A percentile compares a stretch with the other conserved stretches of the same genome.
These are phyloP conservation scores for Synanthedon vespiformis DNA, from an alignment of 2,888 invertebrate species.

Conservation along the genomic window DNA sequence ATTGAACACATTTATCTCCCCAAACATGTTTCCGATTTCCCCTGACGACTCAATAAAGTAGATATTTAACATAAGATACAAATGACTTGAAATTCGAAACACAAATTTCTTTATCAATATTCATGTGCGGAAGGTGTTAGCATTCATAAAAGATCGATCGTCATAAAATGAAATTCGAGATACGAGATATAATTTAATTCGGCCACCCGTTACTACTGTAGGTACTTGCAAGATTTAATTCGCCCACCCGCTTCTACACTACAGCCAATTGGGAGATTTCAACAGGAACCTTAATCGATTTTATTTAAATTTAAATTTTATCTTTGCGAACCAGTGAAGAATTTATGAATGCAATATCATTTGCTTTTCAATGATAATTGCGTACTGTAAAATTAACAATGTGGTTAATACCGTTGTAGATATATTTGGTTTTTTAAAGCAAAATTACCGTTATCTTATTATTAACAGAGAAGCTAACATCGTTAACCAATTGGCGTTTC, in stretches of 20 bases:
- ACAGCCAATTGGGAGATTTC: no score
- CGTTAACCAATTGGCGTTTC: no score
- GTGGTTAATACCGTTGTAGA: neutral
- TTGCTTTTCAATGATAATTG: neutral
- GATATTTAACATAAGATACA: neutral
- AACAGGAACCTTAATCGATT: neutral
- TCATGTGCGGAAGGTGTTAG: conserved; percentile 6
- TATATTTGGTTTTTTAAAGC: no score
- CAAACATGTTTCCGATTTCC: no score
- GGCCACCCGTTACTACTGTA: neutral
- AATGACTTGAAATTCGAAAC: neutral
- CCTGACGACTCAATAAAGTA: no score
- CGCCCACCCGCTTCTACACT: neutral
- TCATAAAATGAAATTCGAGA: neutral
- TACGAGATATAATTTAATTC: conserved; percentile 1
- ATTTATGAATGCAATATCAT: no score
- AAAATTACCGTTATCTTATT: no score
- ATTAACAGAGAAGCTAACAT: no score
- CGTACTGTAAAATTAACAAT: conserved; percentile 4
- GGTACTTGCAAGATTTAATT: neutral
- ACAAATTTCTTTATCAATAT: conserved; percentile 4
- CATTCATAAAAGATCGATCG: conserved; percentile 3
- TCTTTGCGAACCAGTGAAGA: no score
- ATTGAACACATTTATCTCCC: no score
- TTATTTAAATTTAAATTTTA: conserved; percentile 2